A percentile compares a stretch with the other conserved stretches of the same genome.
Evolutionary conservation across 1,140 invertebrate genomes (phyloP).

Genomic region (Pseudomyrmex concolor): DNA sequence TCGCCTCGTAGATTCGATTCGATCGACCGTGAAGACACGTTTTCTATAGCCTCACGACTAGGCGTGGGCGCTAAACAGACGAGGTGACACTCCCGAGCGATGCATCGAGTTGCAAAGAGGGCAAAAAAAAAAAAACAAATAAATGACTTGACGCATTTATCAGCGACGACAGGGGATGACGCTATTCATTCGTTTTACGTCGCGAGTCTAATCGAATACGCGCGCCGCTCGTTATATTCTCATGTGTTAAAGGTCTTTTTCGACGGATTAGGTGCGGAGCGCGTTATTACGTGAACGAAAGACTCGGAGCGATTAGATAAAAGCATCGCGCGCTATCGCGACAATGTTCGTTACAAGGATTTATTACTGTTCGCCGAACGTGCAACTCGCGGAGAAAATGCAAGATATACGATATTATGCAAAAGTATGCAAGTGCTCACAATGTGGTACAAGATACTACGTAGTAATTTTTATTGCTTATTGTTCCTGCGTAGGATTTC

Average conservation of each 20-base stretch:
- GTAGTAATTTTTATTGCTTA: background rate
- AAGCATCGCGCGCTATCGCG: background rate
- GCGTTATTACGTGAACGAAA: background rate
- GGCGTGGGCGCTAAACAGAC: conserved; percentile 24
- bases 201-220: background rate
- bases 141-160: conserved; percentile 29
- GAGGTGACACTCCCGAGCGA: background rate
- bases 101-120: conserved; percentile 11
- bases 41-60: background rate
- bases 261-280: conserved; percentile 25
- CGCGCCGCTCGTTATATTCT: background rate
- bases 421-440: background rate
- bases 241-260: background rate
- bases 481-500: background rate
- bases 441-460: background rate
- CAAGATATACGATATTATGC: background rate
- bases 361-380: background rate
- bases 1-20: conserved; percentile 30
- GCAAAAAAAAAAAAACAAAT: conserved; percentile 8
- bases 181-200: conserved; percentile 36
- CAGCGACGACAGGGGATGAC: conserved; percentile 20
- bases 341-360: conserved; percentile 23
- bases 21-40: conserved; percentile 35
- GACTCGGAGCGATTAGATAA: conserved; percentile 50
- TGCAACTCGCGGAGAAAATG: background rate